Base-by-base conservation (phyloP, 2,113 vertebrate genomes). In the Cynopterus brachyotis region DNA sequence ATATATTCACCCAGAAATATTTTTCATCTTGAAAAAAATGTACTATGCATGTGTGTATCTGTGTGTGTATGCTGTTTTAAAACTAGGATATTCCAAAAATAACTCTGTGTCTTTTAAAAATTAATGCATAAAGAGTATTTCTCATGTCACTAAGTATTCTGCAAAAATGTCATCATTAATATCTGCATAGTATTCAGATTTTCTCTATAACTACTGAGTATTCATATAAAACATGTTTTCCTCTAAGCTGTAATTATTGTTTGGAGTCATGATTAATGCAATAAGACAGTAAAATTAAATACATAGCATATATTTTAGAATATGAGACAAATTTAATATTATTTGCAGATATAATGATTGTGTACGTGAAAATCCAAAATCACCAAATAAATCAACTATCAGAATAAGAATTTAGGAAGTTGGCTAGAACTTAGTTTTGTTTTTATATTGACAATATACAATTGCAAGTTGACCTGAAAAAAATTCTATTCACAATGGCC, bases 191-290 rank as follows among this genome's bases (percentile, higher is more conserved):
- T 35, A 28, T 80, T 91, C 22, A 85, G 5, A 47, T 70, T 89
- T 89, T 89, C 47, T 73, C 30, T 35, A 40, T 84, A 91, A 82
- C 7, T 59, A 64, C 20, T 79, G 28, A 84, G 1, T 0, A 22
- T 84, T 62, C 57, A 6, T n/a, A 62, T 84, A 55, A 62, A 97
- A 57, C 90, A 73, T 53, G 64, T 70, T 88, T 91, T 91, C 28
- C 47, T 67, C 13, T 86, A 62, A 69, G 64, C 42, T 88, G 1
- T 72, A 78, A 76, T 93, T 92, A 82, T 73, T 73, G 1, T 62
- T 64, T 80, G 59, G 32, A 91, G 10, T 67, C 30, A 3, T 53
- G 57, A 7, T 64, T 91, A 93, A 70, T 62, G 0, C 3, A 90
- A 35, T 35, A 76, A 70, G 42, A 76, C 7, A 75, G 30, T 3